Conservation (phyloP, 2,888 invertebrate genomes). For the Xestoiulus laeticollis region DNA sequence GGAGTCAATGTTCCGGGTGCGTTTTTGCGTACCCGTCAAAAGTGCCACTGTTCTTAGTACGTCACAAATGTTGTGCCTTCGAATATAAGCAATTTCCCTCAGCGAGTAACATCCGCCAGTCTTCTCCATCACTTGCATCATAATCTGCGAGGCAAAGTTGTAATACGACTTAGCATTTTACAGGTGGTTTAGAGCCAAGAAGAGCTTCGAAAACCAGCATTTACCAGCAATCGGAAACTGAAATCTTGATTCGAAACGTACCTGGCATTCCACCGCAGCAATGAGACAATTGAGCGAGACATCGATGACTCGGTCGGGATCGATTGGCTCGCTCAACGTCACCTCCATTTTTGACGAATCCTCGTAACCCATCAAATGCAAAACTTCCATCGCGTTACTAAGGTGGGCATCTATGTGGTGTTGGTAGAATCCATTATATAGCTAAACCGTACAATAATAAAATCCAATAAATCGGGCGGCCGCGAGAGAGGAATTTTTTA, state of each 20-base stretch:
- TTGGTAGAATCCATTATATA: slow-evolving; percentile 87
- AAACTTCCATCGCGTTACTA: slow-evolving; percentile 78
- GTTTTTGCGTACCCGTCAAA: background rate
- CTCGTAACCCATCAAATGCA: slow-evolving; percentile 85
- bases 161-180: background rate
- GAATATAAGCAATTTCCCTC: slow-evolving; percentile 50
- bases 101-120: slow-evolving; percentile 20
- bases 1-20: background rate
- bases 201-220: background rate
- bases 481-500: no score
- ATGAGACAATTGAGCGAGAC: slow-evolving; percentile 85
- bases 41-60: background rate
- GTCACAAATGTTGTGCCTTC: slow-evolving; percentile 51
- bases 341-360: slow-evolving; percentile 58
- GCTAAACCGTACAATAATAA: slow-evolving; percentile 66
- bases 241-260: slow-evolving; percentile 61
- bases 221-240: background rate
- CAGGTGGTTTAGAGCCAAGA: background rate
- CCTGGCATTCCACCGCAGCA: slow-evolving; percentile 88
- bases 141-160: slow-evolving; percentile 40
- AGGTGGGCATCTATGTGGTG: slow-evolving; percentile 86
- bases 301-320: slow-evolving; percentile 80
- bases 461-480: background rate
- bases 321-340: slow-evolving; percentile 74
- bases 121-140: slow-evolving; percentile 51